Percentiles rank a stretch among this genome's conserved stretches.
These are phyloP conservation scores for Halocaridina rubra DNA, from an alignment of 2,888 invertebrate genomes.

Conservation along the genomic window DNA sequence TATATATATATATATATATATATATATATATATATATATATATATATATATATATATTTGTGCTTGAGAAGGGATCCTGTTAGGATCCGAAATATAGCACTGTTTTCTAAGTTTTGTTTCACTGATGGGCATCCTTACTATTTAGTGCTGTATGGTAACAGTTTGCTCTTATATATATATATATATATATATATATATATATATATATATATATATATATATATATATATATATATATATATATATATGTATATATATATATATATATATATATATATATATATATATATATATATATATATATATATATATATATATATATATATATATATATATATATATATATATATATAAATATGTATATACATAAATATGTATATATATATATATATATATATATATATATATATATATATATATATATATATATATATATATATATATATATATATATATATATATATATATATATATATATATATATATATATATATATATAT, in stretches of 20 bases:
- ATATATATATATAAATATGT: background rate
- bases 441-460: no score
- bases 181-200: background rate
- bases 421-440: background rate
- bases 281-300: no score
- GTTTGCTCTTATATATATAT: background rate
- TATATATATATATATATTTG: background rate
- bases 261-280: background rate
- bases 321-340: background rate
- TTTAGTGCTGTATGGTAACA: no score
- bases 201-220: background rate
- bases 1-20: background rate
- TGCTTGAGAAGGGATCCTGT: no score
- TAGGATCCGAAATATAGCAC: no score
- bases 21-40: background rate
- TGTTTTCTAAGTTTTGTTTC: no score
- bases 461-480: no score
- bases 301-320: background rate
- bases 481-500: background rate
- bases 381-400: background rate
- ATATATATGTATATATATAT: background rate
- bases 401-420: background rate
- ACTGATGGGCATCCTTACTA: no score
- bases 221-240: background rate
- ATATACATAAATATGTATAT: background rate